Base-by-base conservation (phyloP, 2,888 invertebrate genomes). In the Nineta flava region DNA sequence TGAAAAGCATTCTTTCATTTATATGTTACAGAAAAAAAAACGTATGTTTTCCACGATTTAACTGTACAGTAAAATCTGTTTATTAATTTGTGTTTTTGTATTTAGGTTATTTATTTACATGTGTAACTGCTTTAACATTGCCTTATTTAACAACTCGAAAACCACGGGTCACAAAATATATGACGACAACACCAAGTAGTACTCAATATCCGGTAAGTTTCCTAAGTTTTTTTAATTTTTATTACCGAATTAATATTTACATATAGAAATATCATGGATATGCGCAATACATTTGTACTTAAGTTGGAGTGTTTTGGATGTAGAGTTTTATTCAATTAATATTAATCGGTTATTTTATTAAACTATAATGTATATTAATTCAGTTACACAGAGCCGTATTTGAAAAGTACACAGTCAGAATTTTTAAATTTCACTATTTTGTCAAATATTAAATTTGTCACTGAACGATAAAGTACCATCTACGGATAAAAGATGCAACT, bases 121-220 rank as follows among this genome's bases (percentile, higher is more conserved):
- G 15, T n/a, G 42, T 41, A 4, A 17, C 41, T 15, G 41, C 41
- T n/a, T 41, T 41, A 17, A 62, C 58, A 10, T 55, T 67, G 46
- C 59, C 60, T 15, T 59, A 60, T 49, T 60, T 61, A 53, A 60
- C 55, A 17, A 65, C 65, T 12, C 50, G 59, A 56, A 76, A 76
- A 59, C 81, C 81, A 26, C 71, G 81, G 59, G 71, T 77, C 53
- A 77, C 79, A 44, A 80, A 80, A 64, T 77, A 77, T 57, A 79
- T 76, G 62, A 74, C 76, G 57, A 76, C 62, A 42, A 61, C 62
- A 13, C 55, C 57, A 26, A 41, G 32, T n/a, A 47, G 26, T 15
- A 43, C 44, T 9, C 21, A 32, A 32, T 31, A 42, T 10, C 44
- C 49, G 32, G 49, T 49, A 49, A 44, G 44, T 31, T 31, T 41